A percentile compares a stretch with the other conserved stretches of the same genome.
These are phyloP conservation scores for Mixornis gularis DNA, from an alignment of 2,113 vertebrate species.

Conservation along the genomic window DNA sequence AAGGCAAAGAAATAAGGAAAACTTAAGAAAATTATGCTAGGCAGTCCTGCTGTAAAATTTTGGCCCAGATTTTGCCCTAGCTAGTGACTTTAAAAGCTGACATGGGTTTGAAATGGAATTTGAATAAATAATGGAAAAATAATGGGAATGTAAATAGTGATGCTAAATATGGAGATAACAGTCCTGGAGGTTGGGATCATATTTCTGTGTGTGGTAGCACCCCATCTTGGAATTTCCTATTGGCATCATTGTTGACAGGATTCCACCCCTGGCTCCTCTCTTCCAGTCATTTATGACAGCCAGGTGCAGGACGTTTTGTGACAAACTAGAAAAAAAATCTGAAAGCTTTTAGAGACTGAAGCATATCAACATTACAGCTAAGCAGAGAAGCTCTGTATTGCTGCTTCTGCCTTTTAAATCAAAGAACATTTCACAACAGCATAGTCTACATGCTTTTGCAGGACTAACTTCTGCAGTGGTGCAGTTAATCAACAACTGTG, in stretches of 20 bases:
- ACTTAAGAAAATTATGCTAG: neutral
- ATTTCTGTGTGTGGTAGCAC: neutral
- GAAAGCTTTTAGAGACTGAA: neutral
- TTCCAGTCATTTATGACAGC: neutral
- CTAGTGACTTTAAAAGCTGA: neutral
- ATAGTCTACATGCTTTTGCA: neutral
- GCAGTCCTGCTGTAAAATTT: neutral
- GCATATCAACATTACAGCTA: neutral
- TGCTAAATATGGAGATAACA: neutral
- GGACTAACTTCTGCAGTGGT: neutral
- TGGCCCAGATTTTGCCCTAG: neutral
- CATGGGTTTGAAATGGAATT: neutral
- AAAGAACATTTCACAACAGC: neutral
- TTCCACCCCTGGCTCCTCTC: neutral
- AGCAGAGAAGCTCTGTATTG: neutral
- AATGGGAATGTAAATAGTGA: neutral
- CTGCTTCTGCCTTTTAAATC: neutral
- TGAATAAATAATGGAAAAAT: neutral
- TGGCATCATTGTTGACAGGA: neutral
- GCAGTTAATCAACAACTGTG: neutral
- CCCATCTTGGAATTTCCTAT: neutral
- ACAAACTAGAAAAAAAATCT: neutral
- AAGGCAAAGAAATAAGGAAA: neutral
- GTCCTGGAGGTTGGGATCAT: neutral
- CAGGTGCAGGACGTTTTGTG: accelerated